Percentiles rank a stretch among this genome's conserved stretches.
phyloP scores from a whole-genome alignment of 1,140 invertebrate species.

The Zaprionus nigranus region DNA sequence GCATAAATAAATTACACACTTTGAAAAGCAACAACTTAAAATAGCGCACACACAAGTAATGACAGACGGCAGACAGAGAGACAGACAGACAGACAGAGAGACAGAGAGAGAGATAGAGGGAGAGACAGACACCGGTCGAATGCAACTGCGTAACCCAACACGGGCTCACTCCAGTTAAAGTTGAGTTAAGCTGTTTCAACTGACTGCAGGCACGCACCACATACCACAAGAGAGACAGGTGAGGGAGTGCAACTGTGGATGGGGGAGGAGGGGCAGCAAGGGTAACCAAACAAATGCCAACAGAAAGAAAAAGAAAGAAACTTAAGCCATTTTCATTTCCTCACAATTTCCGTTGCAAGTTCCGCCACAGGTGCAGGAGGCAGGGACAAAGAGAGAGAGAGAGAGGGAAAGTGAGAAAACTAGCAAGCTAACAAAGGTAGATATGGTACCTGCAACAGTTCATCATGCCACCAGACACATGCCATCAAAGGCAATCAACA shows the following conservation, averaged over 20 bases:
- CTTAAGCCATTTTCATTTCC: constrained; percentile 77
- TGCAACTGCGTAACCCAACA: constrained; percentile 5
- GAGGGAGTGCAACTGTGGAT: background rate
- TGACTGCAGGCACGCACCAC: constrained; percentile 26
- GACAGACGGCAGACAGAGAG: background rate
- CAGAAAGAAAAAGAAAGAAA: constrained; percentile 49
- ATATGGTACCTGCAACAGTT: background rate
- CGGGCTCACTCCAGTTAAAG: constrained; percentile 3
- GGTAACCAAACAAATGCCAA: background rate
- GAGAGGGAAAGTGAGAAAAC: too few relatives aligned
- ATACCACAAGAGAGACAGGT: constrained; percentile 1
- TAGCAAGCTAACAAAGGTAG: background rate
- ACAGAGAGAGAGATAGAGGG: background rate
- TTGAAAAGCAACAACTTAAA: constrained; percentile 51
- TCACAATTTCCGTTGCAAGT: constrained; percentile 71
- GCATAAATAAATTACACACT: constrained; percentile 52
- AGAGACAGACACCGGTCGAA: background rate
- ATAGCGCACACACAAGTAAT: constrained; percentile 43
- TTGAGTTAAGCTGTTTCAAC: constrained; percentile 24
- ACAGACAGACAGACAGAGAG: background rate
- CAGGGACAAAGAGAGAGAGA: background rate
- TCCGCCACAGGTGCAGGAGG: constrained; percentile 22
- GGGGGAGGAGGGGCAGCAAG: background rate
- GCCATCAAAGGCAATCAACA: background rate
- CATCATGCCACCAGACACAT: background rate